These are phyloP conservation scores for Melanerpes formicivorus DNA, from an alignment of 2,113 vertebrate genomes.

Conservation along the genomic window DNA sequence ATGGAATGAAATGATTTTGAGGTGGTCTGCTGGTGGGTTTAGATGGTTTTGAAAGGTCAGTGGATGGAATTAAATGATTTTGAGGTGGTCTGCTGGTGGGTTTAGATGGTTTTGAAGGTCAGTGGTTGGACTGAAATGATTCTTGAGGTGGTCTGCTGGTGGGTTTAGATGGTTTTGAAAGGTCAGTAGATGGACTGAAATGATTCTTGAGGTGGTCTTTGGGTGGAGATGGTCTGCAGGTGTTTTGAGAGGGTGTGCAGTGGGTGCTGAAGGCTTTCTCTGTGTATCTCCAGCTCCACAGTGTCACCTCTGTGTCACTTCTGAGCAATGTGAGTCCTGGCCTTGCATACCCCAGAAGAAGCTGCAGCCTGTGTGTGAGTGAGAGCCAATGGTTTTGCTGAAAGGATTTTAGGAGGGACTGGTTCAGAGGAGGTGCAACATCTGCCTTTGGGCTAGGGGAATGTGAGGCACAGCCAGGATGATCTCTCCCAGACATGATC, in stretches of 20 bases:
- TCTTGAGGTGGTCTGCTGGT: too few species aligned
- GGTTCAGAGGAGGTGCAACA: background rate
- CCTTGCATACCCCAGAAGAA: background rate
- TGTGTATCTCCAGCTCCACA: background rate
- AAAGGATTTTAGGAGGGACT: background rate
- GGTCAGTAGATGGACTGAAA: too few species aligned
- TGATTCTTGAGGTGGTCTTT: background rate
- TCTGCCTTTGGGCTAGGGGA: background rate
- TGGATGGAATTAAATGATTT: too few species aligned
- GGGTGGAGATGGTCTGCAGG: background rate
- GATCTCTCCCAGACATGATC: background rate
- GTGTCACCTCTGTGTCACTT: background rate
- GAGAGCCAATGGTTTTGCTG: background rate
- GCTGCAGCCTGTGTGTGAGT: background rate
- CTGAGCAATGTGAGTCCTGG: background rate
- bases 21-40: too few species aligned
- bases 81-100: too few species aligned
- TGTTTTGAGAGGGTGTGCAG: background rate
- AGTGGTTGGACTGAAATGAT: too few species aligned
- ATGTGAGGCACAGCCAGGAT: background rate
- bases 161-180: too few species aligned
- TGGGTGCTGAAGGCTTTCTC: background rate
- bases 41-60: too few species aligned
- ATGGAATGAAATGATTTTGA: too few species aligned
- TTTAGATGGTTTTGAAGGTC: too few species aligned